Percentiles rank a stretch among this genome's conserved stretches.
These are phyloP conservation scores for Agonum fuliginosum DNA, from an alignment of 2,888 invertebrate genomes.

Conservation along the genomic window DNA sequence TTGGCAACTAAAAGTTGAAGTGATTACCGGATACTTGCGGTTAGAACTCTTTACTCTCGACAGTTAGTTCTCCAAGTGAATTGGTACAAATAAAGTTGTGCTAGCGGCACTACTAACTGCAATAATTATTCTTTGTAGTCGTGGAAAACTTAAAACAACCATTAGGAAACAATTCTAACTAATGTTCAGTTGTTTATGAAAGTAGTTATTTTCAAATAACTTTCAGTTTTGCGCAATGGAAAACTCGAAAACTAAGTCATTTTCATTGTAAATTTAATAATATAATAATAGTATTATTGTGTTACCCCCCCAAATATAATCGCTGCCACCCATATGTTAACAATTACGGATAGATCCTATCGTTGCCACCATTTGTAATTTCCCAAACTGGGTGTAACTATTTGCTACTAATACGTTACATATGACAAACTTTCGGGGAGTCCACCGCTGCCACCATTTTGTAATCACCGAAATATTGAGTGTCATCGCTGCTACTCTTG, in stretches of 20 bases:
- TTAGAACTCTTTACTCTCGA: slow-evolving; percentile 34
- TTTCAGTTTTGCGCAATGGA: not conserved
- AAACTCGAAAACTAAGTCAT: not conserved
- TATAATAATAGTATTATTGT: too few relatives aligned
- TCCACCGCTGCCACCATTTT: too few relatives aligned
- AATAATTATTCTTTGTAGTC: slow-evolving; percentile 37
- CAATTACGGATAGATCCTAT: too few relatives aligned
- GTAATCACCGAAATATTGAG: too few relatives aligned
- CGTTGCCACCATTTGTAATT: too few relatives aligned
- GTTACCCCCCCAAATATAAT: not conserved
- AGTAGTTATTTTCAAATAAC: not conserved
- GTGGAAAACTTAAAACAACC: not conserved
- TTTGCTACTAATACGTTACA: too few relatives aligned
- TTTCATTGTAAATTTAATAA: not conserved
- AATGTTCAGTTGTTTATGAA: not conserved
- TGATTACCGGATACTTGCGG: slow-evolving; percentile 20
- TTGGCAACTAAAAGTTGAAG: slow-evolving; percentile 17
- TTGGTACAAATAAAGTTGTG: slow-evolving; percentile 32
- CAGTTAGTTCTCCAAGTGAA: slow-evolving; percentile 35
- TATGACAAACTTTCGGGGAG: too few relatives aligned
- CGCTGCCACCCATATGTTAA: too few relatives aligned
- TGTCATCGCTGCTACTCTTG: too few relatives aligned
- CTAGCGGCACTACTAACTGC: slow-evolving; percentile 1
- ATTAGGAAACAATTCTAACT: slow-evolving; percentile 5
- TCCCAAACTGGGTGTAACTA: too few relatives aligned